Conservation (phyloP, 2,113 vertebrate species). For the Tor tambroides region DNA sequence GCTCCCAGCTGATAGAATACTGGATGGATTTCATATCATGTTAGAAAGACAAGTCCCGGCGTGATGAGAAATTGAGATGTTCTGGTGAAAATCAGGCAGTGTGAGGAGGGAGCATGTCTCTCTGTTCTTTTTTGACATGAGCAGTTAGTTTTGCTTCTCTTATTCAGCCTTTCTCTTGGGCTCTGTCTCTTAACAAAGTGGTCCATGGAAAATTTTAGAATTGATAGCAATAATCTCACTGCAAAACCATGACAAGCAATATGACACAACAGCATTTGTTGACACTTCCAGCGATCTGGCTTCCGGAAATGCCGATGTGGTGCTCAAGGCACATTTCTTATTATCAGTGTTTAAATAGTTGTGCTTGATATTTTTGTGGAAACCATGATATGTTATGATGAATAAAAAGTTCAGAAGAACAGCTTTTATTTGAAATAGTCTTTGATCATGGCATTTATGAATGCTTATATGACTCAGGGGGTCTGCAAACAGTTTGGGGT, state of each 20-base stretch:
- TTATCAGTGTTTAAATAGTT: no score
- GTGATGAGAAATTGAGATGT: slow-evolving; percentile 5
- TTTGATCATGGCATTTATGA: background rate
- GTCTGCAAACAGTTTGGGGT: no score
- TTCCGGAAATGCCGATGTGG: background rate
- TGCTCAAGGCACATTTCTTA: no score
- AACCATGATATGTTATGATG: no score
- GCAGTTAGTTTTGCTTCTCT: background rate
- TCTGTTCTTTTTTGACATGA: slow-evolving; percentile 8
- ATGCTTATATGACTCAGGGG: no score
- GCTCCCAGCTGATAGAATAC: slow-evolving; percentile 30
- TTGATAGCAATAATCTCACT: background rate
- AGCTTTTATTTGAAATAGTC: no score
- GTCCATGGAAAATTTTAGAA: background rate
- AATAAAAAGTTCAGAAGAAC: background rate
- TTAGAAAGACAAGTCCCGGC: background rate
- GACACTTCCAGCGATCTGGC: background rate
- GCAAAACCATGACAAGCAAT: slow-evolving; percentile 14
- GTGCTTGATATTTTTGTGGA: no score
- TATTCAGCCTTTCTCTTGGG: background rate
- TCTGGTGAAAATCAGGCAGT: slow-evolving; percentile 10
- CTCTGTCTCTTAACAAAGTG: background rate
- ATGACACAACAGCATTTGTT: background rate
- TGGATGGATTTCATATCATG: slow-evolving; percentile 41
- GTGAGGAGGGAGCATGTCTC: background rate